Percentiles rank a stretch among this genome's conserved stretches.
Conservation (phyloP, 2,888 invertebrate genomes). For the Masnerella sp. region DNA sequence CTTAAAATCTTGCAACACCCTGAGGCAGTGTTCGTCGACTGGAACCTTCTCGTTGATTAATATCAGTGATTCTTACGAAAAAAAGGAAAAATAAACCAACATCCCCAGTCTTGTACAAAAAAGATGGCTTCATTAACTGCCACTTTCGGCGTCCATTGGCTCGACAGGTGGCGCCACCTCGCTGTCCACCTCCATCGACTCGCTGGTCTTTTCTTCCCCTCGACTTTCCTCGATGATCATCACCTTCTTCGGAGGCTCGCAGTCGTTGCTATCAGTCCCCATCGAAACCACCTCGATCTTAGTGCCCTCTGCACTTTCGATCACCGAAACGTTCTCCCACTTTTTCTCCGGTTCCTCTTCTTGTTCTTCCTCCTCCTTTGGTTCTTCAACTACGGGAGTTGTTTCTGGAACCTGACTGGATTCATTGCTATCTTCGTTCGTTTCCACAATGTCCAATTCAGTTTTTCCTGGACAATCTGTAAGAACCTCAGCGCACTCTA, state of each 20-base stretch:
- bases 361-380: conserved; percentile 61
- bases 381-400: conserved; percentile 72
- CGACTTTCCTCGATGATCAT: conserved; percentile 36
- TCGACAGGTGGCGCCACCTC: conserved; percentile 70
- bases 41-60: conserved; percentile 35
- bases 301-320: neutral
- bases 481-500: conserved; percentile 36
- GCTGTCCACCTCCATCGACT: conserved; percentile 74
- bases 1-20: no score
- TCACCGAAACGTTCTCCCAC: conserved; percentile 11
- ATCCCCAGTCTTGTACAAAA: conserved; percentile 27
- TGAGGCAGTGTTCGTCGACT: no score
- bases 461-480: conserved; percentile 11
- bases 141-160: conserved; percentile 73
- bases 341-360: conserved; percentile 29
- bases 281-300: conserved; percentile 17
- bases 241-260: conserved; percentile 41
- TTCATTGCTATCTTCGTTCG: conserved; percentile 66
- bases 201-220: conserved; percentile 54
- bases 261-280: conserved; percentile 14
- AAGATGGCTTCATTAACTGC: conserved; percentile 69
- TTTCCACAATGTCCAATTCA: conserved; percentile 68
- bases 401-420: no score
- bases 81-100: conserved; percentile 13
- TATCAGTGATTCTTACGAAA: conserved; percentile 25